phyloP scores from a whole-genome alignment of 2,113 vertebrate genomes.

The Ancistrus triradiatus region DNA sequence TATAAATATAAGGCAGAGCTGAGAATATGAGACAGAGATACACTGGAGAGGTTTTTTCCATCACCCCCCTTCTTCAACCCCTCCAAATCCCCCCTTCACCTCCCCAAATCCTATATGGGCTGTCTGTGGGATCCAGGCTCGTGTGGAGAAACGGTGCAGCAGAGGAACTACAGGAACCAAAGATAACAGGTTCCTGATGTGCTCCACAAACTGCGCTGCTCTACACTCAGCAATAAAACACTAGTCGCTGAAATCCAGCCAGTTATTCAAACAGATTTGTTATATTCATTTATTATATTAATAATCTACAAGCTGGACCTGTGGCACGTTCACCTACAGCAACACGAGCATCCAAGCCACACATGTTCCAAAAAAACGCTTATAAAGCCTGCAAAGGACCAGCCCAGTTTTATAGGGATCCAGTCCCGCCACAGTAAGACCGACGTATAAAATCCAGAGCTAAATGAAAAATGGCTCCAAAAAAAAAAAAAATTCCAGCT shows the following conservation, averaged over 20 bases:
- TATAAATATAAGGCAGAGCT: neutral
- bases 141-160: conserved; percentile 65
- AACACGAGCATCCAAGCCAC: neutral
- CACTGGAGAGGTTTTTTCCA: conserved; percentile 15
- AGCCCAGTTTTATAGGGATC: conserved; percentile 5
- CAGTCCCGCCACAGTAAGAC: neutral
- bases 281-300: neutral
- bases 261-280: neutral
- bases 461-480: neutral
- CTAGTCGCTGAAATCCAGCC: neutral
- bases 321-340: neutral
- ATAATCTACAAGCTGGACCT: neutral
- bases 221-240: conserved; percentile 3
- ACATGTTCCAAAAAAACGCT: neutral
- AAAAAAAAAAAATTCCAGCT: neutral
- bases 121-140: conserved; percentile 57
- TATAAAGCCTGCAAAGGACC: neutral
- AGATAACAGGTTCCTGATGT: conserved; percentile 7
- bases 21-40: neutral
- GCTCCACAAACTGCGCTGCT: conserved; percentile 1
- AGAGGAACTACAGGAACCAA: conserved; percentile 1
- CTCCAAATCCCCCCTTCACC: neutral
- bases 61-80: neutral
- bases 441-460: neutral
- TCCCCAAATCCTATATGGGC: conserved; percentile 40